These are phyloP conservation scores for Chrysogorgia sp. DNA, from an alignment of 92 coral and sea anemone species.

Conservation along the genomic window DNA sequence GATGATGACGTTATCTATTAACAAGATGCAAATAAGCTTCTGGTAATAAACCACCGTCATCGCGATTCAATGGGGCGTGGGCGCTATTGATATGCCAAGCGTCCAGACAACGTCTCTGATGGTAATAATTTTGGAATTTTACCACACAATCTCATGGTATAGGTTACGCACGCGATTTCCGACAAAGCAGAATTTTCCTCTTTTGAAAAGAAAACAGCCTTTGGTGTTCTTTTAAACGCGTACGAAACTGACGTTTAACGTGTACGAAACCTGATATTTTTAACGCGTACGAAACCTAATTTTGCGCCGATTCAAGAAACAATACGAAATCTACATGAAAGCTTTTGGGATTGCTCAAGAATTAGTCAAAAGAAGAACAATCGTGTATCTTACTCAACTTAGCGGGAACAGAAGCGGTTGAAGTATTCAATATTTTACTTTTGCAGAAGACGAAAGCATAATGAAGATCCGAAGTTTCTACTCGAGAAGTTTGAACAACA, in stretches of 20 bases:
- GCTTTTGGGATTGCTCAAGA: conserved; percentile 28
- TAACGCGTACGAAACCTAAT: no score
- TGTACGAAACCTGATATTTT: no score
- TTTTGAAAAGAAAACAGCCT: conserved; percentile 29
- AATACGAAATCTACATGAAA: conserved; percentile 16
- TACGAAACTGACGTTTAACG: no score
- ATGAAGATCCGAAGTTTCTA: conserved; percentile 27
- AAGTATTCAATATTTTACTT: conserved; percentile 10
- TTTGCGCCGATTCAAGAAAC: conserved; percentile 37
- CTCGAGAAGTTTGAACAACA: conserved; percentile 28
- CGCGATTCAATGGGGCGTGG: conserved; percentile 27
- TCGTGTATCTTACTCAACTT: conserved; percentile 29
- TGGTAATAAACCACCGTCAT: no score
- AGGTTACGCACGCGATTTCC: conserved; percentile 18
- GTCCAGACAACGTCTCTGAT: conserved; percentile 35
- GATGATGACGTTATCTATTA: no score
- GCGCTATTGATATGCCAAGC: conserved; percentile 25
- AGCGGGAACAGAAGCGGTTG: conserved; percentile 37
- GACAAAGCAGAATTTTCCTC: conserved; percentile 24
- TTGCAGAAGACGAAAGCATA: conserved; percentile 4
- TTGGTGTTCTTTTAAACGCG: no score
- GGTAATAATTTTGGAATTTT: no score
- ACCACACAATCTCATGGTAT: no score
- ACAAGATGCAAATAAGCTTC: no score
- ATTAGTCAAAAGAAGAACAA: conserved; percentile 18